Evolutionary conservation across 2,797 vertebrate species (phyloP).

Genomic region (Rhynchonycteris naso): DNA sequence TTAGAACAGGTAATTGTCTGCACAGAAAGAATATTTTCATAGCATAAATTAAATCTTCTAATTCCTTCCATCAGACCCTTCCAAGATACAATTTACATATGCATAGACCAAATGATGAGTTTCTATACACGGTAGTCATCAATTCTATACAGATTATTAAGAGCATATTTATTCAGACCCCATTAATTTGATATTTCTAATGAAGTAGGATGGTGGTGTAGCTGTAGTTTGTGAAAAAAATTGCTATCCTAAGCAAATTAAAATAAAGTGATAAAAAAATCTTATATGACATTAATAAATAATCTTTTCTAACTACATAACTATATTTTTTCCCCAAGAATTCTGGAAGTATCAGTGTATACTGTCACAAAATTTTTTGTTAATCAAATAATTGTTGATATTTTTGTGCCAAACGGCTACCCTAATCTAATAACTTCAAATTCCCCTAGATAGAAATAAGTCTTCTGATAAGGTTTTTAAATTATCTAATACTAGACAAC

Average conservation of each 20-base stretch:
- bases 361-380: background rate
- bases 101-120: conserved; percentile 30
- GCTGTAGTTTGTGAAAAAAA: background rate
- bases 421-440: background rate
- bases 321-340: background rate
- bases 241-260: conserved; percentile 35
- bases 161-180: conserved; percentile 47
- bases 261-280: conserved; percentile 22
- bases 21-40: conserved; percentile 23
- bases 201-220: background rate
- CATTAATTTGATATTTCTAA: conserved; percentile 48
- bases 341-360: background rate
- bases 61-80: background rate
- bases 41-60: conserved; percentile 33
- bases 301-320: conserved; percentile 35
- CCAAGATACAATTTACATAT: background rate
- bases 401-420: background rate
- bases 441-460: conserved; percentile 15
- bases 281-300: background rate
- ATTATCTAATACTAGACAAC: background rate
- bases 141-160: conserved; percentile 48
- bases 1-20: background rate
- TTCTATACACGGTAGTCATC: conserved; percentile 27
- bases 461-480: background rate
- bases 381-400: background rate